Evolutionary conservation across 2,113 vertebrate genomes (phyloP).

Genomic region (Dipodomys ordii): DNA sequence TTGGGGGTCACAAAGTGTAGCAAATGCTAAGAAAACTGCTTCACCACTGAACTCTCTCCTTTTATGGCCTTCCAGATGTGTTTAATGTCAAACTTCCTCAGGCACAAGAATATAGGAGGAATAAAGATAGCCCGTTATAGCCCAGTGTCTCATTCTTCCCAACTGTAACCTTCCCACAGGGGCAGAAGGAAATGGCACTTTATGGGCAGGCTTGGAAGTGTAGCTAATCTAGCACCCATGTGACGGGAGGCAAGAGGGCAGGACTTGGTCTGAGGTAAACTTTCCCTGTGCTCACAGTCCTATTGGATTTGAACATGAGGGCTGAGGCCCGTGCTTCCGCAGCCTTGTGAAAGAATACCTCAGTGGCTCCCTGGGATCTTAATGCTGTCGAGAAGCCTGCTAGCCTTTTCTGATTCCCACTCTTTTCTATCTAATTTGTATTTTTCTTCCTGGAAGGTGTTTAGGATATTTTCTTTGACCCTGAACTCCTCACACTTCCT

Average conservation of each 20-base stretch:
- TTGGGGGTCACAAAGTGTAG: too few species aligned
- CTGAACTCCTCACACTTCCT: neutral
- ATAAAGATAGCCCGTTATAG: neutral
- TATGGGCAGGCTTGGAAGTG: neutral
- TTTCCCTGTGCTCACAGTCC: neutral
- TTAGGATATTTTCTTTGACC: neutral
- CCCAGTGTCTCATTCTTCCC: too few species aligned
- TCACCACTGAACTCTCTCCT: neutral
- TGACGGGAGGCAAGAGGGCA: neutral
- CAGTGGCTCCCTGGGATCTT: neutral
- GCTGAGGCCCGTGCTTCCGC: neutral
- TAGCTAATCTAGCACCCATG: neutral
- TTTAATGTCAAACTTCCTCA: neutral
- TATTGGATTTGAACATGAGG: neutral
- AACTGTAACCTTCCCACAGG: accelerated
- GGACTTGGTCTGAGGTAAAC: neutral
- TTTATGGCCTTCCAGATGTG: neutral
- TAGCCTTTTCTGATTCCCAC: neutral
- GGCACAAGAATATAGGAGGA: neutral
- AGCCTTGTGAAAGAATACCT: neutral
- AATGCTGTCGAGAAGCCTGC: neutral
- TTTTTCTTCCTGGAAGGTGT: constrained; percentile 7
- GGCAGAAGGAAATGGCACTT: neutral
- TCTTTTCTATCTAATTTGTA: constrained; percentile 23
- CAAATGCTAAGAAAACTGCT: neutral